These are phyloP conservation scores for Plecturocebus donacophilus DNA, from an alignment of 2,113 vertebrate species.

Conservation along the genomic window DNA sequence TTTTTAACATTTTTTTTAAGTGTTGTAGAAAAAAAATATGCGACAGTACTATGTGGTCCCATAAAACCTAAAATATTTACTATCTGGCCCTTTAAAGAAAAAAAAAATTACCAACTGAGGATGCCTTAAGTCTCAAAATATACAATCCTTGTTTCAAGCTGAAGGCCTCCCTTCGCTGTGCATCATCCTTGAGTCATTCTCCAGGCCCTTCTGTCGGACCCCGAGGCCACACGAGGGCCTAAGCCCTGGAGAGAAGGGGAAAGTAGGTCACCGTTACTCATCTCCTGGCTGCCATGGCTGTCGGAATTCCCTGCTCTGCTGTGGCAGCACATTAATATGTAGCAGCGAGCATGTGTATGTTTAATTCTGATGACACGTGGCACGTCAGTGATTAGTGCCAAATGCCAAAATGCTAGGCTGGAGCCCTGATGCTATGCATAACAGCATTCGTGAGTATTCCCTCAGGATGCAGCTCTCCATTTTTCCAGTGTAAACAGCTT, in stretches of 20 bases:
- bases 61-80: background rate
- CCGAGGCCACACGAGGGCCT: background rate
- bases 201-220: background rate
- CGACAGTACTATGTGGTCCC: background rate
- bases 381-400: constrained; percentile 48
- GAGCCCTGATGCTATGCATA: constrained; percentile 47
- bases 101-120: background rate
- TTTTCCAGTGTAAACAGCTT: constrained; percentile 51
- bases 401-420: constrained; percentile 38
- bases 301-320: background rate
- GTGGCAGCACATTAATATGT: background rate
- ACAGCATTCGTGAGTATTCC: constrained; percentile 26
- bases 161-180: background rate
- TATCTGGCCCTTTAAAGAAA: background rate
- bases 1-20: background rate
- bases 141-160: background rate
- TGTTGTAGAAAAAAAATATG: background rate
- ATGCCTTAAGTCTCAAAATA: too few relatives aligned
- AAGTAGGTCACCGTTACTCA: background rate
- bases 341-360: background rate
- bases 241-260: background rate
- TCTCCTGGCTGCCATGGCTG: background rate
- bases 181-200: background rate
- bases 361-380: constrained; percentile 45
- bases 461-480: background rate